Percentiles rank a stretch among this genome's conserved stretches.
phyloP scores from a whole-genome alignment of 2,888 invertebrate species.

The Deroplatys truncata region DNA sequence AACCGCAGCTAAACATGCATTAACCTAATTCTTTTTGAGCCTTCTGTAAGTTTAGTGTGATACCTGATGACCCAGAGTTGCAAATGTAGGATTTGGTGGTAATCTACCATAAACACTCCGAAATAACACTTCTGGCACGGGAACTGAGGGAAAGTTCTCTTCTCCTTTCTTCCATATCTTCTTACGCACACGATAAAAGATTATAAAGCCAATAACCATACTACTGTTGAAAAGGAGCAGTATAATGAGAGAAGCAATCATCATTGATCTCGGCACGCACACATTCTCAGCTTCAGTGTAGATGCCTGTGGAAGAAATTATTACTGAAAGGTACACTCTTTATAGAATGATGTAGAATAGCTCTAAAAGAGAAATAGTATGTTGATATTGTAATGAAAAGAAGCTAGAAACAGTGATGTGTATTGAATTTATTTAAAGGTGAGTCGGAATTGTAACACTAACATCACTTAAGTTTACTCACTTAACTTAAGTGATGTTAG shows the following conservation, averaged over 20 bases:
- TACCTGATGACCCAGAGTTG: slow-evolving; percentile 3
- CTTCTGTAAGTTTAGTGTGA: neutral
- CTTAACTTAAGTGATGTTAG: too few relatives aligned
- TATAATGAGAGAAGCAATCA: slow-evolving; percentile 39
- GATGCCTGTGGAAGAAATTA: slow-evolving; percentile 6
- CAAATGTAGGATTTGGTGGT: slow-evolving; percentile 15
- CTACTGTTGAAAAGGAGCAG: slow-evolving; percentile 39
- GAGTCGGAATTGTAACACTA: too few relatives aligned
- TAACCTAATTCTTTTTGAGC: neutral
- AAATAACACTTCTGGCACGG: slow-evolving; percentile 40
- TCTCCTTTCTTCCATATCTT: slow-evolving; percentile 38
- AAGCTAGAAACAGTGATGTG: too few relatives aligned
- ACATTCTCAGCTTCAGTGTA: slow-evolving; percentile 18
- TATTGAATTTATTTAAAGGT: too few relatives aligned
- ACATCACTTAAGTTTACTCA: too few relatives aligned
- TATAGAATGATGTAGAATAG: neutral
- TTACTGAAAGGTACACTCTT: neutral
- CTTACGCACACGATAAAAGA: slow-evolving; percentile 40
- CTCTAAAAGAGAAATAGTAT: neutral
- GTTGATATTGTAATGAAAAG: too few relatives aligned
- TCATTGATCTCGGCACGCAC: slow-evolving; percentile 34
- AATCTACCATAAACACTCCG: slow-evolving; percentile 39
- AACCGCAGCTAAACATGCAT: neutral
- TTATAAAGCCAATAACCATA: slow-evolving; percentile 38
- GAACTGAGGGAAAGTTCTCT: slow-evolving; percentile 21